Base-by-base conservation (phyloP, 2,888 invertebrate genomes). In the Venustoraphidia nigricollis region DNA sequence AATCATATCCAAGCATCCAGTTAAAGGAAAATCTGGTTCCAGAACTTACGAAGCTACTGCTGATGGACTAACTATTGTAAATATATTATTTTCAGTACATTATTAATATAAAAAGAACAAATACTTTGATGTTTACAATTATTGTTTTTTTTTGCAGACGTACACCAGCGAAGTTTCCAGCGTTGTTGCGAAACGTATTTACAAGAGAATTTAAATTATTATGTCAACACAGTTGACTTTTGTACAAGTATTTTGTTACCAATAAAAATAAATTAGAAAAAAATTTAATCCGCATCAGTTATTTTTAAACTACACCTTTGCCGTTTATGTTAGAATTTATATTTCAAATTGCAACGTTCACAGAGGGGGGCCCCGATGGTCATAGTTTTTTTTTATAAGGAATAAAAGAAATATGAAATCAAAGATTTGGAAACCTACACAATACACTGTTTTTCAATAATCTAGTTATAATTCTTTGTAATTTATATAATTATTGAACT, bases 31-130 rank as follows among this genome's bases (percentile, higher is more conserved):
- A 13, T 67, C 66, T 57, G 56, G 66, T 46, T 59, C 57, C 39
- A 60, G 72, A 53, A 64, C 59, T 48, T 72, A 70, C 54, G 63
- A 67, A 34, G 66, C 70, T 52, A 62, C 58, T 36, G 68, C 63
- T 6, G 62, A 65, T n/a, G 60, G 42, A 58, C 44, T 50, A 61
- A 46, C 54, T 60, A 39, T 54, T 64, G 62, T 64, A 65, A 59
- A 53, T 56, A 48, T 38, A 40, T 9, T 13, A 36, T 48, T 36
- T n/a, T 13, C 10, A 13, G n/a, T 41, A 27, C 27, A 6, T 41
- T 14, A 36, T 34, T 49, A 27, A 17, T 36, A 36, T 46, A 35
- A 34, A 34, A 17, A 13, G 10, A 41, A 44, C 27, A 13, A 37
- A 13, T 45, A 36, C 10, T n/a, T 34, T 36, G 9, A 13, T 48